Evolutionary conservation across 2,113 vertebrate species (phyloP).

Genomic region (Xenopus borealis): DNA sequence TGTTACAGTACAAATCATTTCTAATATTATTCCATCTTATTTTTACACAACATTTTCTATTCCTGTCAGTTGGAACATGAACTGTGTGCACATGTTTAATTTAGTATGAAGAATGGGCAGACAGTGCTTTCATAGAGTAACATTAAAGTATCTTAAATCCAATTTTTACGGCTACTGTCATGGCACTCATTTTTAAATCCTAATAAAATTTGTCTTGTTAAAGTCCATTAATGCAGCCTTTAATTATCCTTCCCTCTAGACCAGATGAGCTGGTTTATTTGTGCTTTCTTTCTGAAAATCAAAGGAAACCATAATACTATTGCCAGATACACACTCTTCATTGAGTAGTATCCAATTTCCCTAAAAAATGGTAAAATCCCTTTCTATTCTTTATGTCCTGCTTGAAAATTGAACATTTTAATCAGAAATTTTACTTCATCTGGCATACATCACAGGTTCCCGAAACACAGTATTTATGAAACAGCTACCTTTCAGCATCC

Average conservation of each 20-base stretch:
- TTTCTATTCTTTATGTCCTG: constrained; percentile 14
- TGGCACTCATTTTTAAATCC: constrained; percentile 1
- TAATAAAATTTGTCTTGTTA: constrained; percentile 23
- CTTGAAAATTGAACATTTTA: constrained; percentile 20
- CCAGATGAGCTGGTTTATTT: constrained; percentile 23
- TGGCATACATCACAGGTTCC: constrained; percentile 22
- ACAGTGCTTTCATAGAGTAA: too few species aligned
- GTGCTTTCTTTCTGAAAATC: constrained; percentile 12
- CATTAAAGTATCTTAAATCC: constrained; percentile 5
- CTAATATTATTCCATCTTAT: too few species aligned
- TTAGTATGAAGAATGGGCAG: too few species aligned
- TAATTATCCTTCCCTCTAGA: constrained; percentile 12
- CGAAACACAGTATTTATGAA: neutral
- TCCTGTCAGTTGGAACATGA: too few species aligned
- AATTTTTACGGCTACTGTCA: constrained; percentile 8
- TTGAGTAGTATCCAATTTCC: constrained; percentile 28
- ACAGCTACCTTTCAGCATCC: constrained; percentile 29
- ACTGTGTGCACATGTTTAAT: too few species aligned
- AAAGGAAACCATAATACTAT: constrained; percentile 16
- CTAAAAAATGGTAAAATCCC: constrained; percentile 29
- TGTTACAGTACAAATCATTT: too few species aligned
- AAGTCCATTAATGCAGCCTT: constrained; percentile 23
- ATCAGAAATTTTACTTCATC: constrained; percentile 27
- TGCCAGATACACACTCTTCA: constrained; percentile 15
- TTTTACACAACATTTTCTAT: too few species aligned